phyloP scores from a whole-genome alignment of 2,113 vertebrate genomes.

The Microtus montanus region DNA sequence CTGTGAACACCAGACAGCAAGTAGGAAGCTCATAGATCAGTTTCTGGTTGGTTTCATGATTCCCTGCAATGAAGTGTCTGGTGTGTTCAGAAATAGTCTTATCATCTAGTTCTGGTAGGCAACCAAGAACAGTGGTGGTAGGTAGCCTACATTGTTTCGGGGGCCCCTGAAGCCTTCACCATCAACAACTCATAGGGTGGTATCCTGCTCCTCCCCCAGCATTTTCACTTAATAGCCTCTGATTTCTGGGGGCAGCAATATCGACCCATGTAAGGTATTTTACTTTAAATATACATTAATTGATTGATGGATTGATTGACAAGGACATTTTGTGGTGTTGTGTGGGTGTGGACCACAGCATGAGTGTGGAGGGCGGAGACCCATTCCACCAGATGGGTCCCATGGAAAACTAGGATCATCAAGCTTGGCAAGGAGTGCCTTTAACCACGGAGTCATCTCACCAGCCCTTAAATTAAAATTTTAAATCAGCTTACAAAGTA shows the following conservation, averaged over 20 bases:
- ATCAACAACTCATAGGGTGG: too few relatives aligned
- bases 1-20: background rate
- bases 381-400: background rate
- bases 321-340: background rate
- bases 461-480: background rate
- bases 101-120: background rate
- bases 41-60: background rate
- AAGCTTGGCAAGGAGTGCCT: background rate
- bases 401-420: background rate
- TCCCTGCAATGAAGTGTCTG: background rate
- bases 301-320: background rate
- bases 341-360: background rate
- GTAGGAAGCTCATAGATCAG: background rate
- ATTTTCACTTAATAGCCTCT: background rate
- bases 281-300: background rate
- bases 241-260: background rate
- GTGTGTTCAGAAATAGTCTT: background rate
- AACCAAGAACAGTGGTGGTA: background rate
- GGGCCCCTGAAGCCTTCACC: too few relatives aligned
- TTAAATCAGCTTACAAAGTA: background rate
- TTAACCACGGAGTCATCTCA: too few relatives aligned
- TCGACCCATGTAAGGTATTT: background rate
- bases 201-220: background rate
- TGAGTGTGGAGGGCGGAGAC: too few relatives aligned
- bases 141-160: background rate